Base-by-base conservation (phyloP, 2,888 invertebrate genomes). In the Abrostola tripartita region DNA sequence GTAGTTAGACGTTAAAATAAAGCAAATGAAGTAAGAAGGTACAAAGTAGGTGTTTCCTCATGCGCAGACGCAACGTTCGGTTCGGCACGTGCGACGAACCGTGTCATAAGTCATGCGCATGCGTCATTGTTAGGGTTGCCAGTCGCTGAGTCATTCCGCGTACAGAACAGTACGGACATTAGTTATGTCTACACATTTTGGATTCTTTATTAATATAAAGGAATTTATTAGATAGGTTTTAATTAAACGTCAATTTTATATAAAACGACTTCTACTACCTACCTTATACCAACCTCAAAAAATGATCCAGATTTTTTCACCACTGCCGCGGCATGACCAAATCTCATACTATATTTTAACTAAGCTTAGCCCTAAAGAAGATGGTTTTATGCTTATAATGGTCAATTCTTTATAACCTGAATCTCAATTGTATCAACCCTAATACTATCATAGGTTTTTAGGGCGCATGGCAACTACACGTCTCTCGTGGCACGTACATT, bases 71-170 rank as follows among this genome's bases (percentile, higher is more conserved):
- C 71, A 65, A 71, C 59, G 71, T 63, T 62, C 61, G 8, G 64
- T n/a, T 35, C 37, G 56, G 71, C 77, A 74, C 78, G 75, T 74
- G 80, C 80, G 76, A 68, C 42, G 55, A 54, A 62, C 71, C 54
- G 56, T 65, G 79, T 61, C 68, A 69, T 56, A 58, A 69, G 57
- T 68, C 76, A 71, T 59, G 61, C 58, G 57, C 62, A 68, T 75
- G 74, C 71, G 65, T 79, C 78, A 74, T 41, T 70, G 35, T 24
- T 64, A 71, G 65, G 71, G 74, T 65, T 71, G 68, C 49, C 76
- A 65, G 42, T 11, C 50, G 67, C 60, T 68, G 75, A 72, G 42
- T 71, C 68, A 68, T 65, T 40, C 42, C 8, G 38, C 14, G 8
- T 42, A 52, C 42, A 47, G 24, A 8, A 24, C 44, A 14, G 36